Evolutionary conservation across 2,888 invertebrate species (phyloP), one percentile per base, ranked within the genome.

Genomic region (Nephrotoma flavescens): DNA sequence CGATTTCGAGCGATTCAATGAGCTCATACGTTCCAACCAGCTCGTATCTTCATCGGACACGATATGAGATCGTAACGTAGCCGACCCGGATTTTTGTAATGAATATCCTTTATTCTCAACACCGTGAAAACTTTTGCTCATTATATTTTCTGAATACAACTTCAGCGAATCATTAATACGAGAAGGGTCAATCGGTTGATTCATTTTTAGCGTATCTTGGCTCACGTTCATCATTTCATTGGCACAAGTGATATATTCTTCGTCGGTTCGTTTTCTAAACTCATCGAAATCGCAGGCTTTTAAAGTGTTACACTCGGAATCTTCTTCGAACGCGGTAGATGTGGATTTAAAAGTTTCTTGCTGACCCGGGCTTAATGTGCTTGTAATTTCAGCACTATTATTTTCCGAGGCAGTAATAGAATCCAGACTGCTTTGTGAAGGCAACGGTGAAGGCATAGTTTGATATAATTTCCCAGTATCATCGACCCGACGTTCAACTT

Each of bases 401-500:
- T 86, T 86, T 45, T 45, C 45, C 15, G 86, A 52, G 12, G 87
- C 88, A 19, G 88, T 88, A 3, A 88, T 88, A 12, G 88, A 88
- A 57, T 89, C 89, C 15, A 89, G 89, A 87, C 89, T 89, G 86
- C 88, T 89, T 89, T 93, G 93, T 11, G 94, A 94, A 11, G 93
- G 93, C 85, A 95, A 91, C 87, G 93, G 93, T 86, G 93, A 92
- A 0, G 95, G 95, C 94, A 95, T 94, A 19, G 95, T 95, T 91
- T 94, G 94, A 90, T 95, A 95, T 44, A 94, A 90, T 89, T 95
- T 95, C 85, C 94, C 94, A 86, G 93, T 92, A 85, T 94, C 94
- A 88, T 93, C 94, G 15, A 93, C 91, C 89, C 93, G 93, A 57
- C 95, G 92, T 90, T 95, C 95, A 2, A 95, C 90, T 91, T 94